A percentile compares a stretch with the other conserved stretches of the same genome.
phyloP scores from a whole-genome alignment of 2,113 vertebrate genomes.

The Meles meles region DNA sequence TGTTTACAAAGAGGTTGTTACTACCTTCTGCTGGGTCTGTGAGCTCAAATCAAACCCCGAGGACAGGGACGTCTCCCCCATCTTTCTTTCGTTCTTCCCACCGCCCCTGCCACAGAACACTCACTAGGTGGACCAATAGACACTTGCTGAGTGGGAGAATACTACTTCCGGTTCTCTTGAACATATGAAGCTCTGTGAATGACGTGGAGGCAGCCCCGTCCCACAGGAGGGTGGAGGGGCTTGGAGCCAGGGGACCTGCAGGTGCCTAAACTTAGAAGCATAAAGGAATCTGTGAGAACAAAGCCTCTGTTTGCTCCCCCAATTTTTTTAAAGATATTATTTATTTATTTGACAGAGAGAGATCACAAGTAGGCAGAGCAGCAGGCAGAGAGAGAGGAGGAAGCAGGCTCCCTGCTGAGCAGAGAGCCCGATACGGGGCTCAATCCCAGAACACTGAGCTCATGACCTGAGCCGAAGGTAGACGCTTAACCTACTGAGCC shows the following conservation, averaged over 20 bases:
- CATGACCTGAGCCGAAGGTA: too few species aligned
- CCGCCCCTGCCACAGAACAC: not conserved
- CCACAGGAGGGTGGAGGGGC: not conserved
- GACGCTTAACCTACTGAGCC: too few species aligned
- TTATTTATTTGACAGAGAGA: too few species aligned
- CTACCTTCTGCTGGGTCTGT: not conserved
- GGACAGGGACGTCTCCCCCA: not conserved
- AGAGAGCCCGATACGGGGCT: too few species aligned
- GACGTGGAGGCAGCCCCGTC: not conserved
- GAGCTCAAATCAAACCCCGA: not conserved
- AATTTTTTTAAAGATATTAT: too few species aligned
- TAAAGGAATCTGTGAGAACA: not conserved
- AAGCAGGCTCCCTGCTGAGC: too few species aligned
- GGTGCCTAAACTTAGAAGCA: not conserved
- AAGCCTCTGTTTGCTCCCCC: not conserved
- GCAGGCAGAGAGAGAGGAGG: too few species aligned
- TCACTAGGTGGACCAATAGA: not conserved
- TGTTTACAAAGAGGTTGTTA: not conserved
- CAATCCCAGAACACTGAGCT: too few species aligned
- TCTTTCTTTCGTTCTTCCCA: not conserved
- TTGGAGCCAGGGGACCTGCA: not conserved
- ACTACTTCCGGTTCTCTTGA: not conserved
- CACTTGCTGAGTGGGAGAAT: not conserved
- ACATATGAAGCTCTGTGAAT: not conserved
- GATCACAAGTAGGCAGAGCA: too few species aligned